phyloP scores from a whole-genome alignment of 1,140 invertebrate species.

The Paramacrobiotus metropolitanus region DNA sequence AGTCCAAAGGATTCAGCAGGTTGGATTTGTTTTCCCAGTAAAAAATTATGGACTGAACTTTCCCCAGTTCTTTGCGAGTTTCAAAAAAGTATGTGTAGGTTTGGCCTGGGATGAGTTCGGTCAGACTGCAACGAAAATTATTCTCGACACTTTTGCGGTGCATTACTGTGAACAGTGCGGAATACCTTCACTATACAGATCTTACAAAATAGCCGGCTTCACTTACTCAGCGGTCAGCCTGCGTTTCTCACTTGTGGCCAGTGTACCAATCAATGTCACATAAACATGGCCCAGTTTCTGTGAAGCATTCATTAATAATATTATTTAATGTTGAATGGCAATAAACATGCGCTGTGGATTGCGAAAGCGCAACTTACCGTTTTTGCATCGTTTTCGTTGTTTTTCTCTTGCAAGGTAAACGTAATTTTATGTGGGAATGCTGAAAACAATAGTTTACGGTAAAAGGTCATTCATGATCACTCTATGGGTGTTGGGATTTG shows the following conservation, averaged over 20 bases:
- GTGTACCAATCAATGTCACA: background rate
- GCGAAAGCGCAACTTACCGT: too few relatives aligned
- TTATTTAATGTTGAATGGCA: too few relatives aligned
- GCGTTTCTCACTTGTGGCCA: background rate
- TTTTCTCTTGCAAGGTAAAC: background rate
- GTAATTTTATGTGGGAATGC: background rate
- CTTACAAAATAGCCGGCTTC: too few relatives aligned
- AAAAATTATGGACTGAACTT: background rate
- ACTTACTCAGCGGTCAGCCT: background rate
- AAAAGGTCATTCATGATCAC: background rate
- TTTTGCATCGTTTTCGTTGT: background rate
- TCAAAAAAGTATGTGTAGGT: background rate
- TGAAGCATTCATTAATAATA: too few relatives aligned
- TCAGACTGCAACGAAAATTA: background rate
- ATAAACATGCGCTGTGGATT: too few relatives aligned
- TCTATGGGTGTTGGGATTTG: background rate
- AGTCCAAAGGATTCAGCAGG: background rate
- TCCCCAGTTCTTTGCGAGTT: background rate
- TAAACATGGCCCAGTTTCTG: background rate
- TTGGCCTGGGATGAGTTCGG: background rate
- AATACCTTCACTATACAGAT: too few relatives aligned
- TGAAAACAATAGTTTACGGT: background rate
- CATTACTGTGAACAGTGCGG: too few relatives aligned
- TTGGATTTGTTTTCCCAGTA: background rate
- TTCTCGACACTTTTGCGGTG: background rate